Evolutionary conservation across 1,140 invertebrate species (phyloP).

Genomic region (Episyrphus balteatus): DNA sequence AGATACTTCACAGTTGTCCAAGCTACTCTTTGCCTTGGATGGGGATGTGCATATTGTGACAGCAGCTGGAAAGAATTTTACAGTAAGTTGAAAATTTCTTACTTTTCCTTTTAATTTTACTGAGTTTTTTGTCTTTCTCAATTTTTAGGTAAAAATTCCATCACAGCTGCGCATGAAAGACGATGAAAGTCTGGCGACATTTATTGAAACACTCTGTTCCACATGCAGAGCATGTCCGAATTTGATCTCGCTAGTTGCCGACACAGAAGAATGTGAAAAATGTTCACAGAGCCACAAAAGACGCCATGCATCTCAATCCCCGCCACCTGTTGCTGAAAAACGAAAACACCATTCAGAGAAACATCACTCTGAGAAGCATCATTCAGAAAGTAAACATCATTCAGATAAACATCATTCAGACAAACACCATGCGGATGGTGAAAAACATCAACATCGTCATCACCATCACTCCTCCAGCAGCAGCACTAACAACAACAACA

Average conservation of each 20-base stretch:
- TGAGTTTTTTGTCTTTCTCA: background rate
- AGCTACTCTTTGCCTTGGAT: conserved; percentile 28
- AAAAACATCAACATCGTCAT: conserved; percentile 3
- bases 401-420: conserved; percentile 4
- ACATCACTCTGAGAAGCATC: conserved; percentile 7
- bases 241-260: conserved; percentile 31
- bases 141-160: conserved; percentile 30
- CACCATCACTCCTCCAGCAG: conserved; percentile 2
- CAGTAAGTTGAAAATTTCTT: conserved; percentile 13
- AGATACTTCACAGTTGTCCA: conserved; percentile 32
- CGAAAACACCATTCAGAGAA: conserved; percentile 3
- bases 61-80: conserved; percentile 36
- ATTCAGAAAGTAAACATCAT: conserved; percentile 6
- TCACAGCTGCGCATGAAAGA: conserved; percentile 31
- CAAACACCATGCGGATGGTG: conserved; percentile 9
- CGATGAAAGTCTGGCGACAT: conserved; percentile 30
- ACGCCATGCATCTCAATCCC: conserved; percentile 19
- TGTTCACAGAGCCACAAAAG: conserved; percentile 26
- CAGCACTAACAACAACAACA: conserved; percentile 4
- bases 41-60: conserved; percentile 35
- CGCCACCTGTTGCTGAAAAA: conserved; percentile 27
- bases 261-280: conserved; percentile 35
- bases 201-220: conserved; percentile 33
- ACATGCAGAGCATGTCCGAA: conserved; percentile 36
- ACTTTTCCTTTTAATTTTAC: background rate